Conservation (phyloP, 2,888 invertebrate species). For the Epistrophella euchroma region DNA sequence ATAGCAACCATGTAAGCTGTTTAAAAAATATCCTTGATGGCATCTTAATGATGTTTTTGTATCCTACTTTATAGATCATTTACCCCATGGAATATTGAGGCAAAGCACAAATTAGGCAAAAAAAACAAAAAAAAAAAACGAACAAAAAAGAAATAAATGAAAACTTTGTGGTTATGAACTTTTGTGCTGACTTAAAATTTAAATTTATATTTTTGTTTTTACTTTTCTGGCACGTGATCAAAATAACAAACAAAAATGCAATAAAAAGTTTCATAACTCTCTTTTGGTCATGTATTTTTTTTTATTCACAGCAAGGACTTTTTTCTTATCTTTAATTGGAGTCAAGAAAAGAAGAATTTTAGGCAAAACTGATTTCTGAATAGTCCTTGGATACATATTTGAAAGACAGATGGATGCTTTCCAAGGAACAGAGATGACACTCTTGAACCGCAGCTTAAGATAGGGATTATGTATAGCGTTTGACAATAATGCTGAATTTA, state of each 20-base stretch:
- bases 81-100: constrained; percentile 14
- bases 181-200: constrained; percentile 47
- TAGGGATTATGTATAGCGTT: too few relatives aligned
- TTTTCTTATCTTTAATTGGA: neutral
- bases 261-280: constrained; percentile 48
- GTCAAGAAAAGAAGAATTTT: neutral
- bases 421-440: too few relatives aligned
- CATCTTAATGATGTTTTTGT: constrained; percentile 55
- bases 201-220: constrained; percentile 47
- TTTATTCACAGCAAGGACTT: neutral
- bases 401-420: neutral
- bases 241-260: constrained; percentile 52
- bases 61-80: constrained; percentile 41
- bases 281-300: neutral
- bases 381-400: neutral
- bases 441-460: too few relatives aligned
- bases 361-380: neutral
- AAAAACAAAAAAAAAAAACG: neutral
- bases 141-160: too few relatives aligned
- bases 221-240: constrained; percentile 62
- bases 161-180: constrained; percentile 43
- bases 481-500: too few relatives aligned
- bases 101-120: neutral
- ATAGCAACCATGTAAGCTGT: constrained; percentile 3
- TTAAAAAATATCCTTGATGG: constrained; percentile 36